Base-by-base conservation (phyloP, 2,888 invertebrate genomes). In the Matsumyia berberina region DNA sequence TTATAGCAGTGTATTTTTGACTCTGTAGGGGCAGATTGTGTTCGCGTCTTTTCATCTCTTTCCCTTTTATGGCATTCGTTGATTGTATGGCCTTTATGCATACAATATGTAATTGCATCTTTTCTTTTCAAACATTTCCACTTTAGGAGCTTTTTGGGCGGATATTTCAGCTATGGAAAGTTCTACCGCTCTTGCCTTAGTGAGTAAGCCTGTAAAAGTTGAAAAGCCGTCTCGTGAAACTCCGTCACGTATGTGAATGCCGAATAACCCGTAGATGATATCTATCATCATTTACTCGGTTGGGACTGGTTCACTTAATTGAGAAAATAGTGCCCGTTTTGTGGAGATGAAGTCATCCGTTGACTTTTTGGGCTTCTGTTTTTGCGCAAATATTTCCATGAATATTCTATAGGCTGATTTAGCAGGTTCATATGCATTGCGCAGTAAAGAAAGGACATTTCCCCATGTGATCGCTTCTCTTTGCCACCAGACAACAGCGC, bases 401-500 rank as follows among this genome's bases (percentile, higher is more conserved):
- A 17, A 72, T 0, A 72, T 60, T 0, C 72, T 29, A 39, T 72
- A 72, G 0, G 53, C 49, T 8, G 58, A 60, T 29, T 15, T 60
- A 17, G 42, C n/a, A 17, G 72, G 72, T 9, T 60, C 58, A 12
- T 60, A 72, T 5, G 72, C 51, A 29, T 55, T 64, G 5, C 62
- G 72, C 11, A 73, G n/a, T 0, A 62, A 51, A 2, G 53, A 11
- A 11, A 66, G 29, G 12, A 67, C 55, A 31, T 31, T 19, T 9
- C 31, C 9, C 67, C 67, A 67, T 6, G 17, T 67, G 7, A 2
- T 55, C 5, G 55, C 55, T 31, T 55, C 55, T 1, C 62, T 57
- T 31, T 85, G 73, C 87, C 87, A 86, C 86, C 87, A 87, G 0
- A 37, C 67, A 8, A 83, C 74, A 11, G 87, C 87, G 67, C 73